A percentile compares a stretch with the other conserved stretches of the same genome.
Conservation (phyloP, 2,888 invertebrate species). For the Cantharis rustica region DNA sequence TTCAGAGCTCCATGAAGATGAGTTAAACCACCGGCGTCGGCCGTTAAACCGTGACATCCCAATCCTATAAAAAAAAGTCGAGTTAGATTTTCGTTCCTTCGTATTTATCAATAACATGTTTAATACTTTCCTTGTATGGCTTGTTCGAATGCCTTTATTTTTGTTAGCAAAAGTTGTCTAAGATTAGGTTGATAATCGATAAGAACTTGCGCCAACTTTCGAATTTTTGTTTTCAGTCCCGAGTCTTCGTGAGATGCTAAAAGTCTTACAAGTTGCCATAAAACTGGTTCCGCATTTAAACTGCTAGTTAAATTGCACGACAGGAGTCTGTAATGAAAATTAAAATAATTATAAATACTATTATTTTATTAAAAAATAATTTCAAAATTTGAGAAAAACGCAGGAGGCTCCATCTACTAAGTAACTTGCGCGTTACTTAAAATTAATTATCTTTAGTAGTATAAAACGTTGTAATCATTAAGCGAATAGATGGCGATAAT, state of each 20-base stretch:
- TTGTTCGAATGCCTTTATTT: constrained; percentile 76
- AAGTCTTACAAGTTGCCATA: constrained; percentile 84
- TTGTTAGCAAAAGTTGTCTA: constrained; percentile 69
- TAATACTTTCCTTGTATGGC: constrained; percentile 74
- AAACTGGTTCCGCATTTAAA: constrained; percentile 76
- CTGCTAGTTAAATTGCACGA: constrained; percentile 65
- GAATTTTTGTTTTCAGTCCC: constrained; percentile 66
- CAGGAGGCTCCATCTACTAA: neutral
- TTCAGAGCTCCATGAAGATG: constrained; percentile 83
- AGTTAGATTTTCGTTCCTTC: neutral
- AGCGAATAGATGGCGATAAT: neutral
- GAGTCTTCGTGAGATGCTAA: constrained; percentile 65
- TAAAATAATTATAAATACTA: neutral
- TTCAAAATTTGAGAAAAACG: neutral
- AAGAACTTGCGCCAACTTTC: constrained; percentile 64
- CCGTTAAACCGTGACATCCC: constrained; percentile 83
- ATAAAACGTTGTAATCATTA: neutral
- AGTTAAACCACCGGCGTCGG: constrained; percentile 67
- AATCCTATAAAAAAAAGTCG: constrained; percentile 61
- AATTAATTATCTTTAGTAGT: neutral
- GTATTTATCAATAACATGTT: too few relatives aligned
- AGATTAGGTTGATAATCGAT: constrained; percentile 68
- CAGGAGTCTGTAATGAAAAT: constrained; percentile 51
- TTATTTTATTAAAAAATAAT: neutral
- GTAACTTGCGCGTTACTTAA: neutral